These are phyloP conservation scores for Coregonus suidteri DNA, from an alignment of 2,797 vertebrate species.

Conservation along the genomic window DNA sequence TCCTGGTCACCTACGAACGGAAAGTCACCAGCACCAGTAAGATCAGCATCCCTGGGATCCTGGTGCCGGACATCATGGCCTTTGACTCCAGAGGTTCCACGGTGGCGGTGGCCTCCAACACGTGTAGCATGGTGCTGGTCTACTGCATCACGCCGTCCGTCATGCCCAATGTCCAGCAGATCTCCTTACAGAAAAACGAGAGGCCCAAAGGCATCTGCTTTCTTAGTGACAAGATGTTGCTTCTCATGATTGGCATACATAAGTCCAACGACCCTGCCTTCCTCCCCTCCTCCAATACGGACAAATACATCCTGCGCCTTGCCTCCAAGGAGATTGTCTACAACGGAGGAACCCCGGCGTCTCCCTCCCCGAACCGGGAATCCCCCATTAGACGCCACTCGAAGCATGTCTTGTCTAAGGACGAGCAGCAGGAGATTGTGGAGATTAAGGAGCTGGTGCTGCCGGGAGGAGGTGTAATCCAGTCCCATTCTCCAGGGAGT, in stretches of 20 bases:
- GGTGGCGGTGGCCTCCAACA: slow-evolving; percentile 90
- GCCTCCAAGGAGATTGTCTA: slow-evolving; percentile 78
- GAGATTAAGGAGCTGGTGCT: slow-evolving; percentile 79
- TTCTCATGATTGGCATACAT: slow-evolving; percentile 88
- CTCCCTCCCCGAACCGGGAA: slow-evolving; percentile 57
- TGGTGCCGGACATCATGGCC: slow-evolving; percentile 91
- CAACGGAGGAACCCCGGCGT: slow-evolving; percentile 60
- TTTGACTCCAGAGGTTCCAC: slow-evolving; percentile 83
- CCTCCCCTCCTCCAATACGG: slow-evolving; percentile 87
- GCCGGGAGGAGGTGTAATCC: slow-evolving; percentile 70
- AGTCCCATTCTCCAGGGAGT: slow-evolving; percentile 71
- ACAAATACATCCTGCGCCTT: slow-evolving; percentile 85
- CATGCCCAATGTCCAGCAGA: slow-evolving; percentile 87
- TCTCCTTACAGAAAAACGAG: slow-evolving; percentile 86
- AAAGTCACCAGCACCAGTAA: slow-evolving; percentile 86
- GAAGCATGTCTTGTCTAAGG: slow-evolving; percentile 65
- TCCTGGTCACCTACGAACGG: slow-evolving; percentile 88
- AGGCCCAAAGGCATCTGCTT: slow-evolving; percentile 93
- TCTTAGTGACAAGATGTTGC: slow-evolving; percentile 82
- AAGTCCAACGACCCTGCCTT: slow-evolving; percentile 86
- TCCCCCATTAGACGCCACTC: slow-evolving; percentile 79
- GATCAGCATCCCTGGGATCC: slow-evolving; percentile 88
- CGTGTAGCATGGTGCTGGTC: slow-evolving; percentile 85
- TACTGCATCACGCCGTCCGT: slow-evolving; percentile 83
- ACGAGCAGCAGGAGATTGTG: slow-evolving; percentile 55